A percentile compares a stretch with the other conserved stretches of the same genome.
Conservation (phyloP, 2,888 invertebrate genomes). For the Pollenia angustigena region DNA sequence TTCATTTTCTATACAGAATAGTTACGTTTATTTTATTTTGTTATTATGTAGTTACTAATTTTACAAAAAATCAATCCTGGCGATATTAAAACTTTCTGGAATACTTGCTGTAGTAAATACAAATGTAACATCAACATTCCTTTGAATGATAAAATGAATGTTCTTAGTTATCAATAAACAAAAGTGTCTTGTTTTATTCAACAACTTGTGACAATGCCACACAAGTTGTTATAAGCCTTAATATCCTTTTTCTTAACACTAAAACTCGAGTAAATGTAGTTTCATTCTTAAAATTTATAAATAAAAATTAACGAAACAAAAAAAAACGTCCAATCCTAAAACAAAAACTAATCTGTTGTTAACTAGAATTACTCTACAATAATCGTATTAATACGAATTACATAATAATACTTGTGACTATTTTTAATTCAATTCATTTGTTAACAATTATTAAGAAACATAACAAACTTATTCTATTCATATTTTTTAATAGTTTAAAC, state of each 20-base stretch:
- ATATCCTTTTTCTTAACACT: slow-evolving; percentile 29
- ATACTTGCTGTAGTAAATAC: no score
- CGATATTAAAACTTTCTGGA: no score
- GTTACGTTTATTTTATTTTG: no score
- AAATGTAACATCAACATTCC: no score
- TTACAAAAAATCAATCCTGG: no score
- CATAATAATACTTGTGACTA: slow-evolving; percentile 6
- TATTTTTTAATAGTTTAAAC: slow-evolving; percentile 24
- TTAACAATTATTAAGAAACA: slow-evolving; percentile 65
- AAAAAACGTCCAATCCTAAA: slow-evolving; percentile 19
- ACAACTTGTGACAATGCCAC: slow-evolving; percentile 49
- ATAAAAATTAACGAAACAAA: slow-evolving; percentile 42
- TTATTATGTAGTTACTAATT: no score
- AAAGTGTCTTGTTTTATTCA: neutral
- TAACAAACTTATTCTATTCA: slow-evolving; percentile 35
- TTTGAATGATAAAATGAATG: no score
- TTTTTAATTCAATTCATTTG: slow-evolving; percentile 63
- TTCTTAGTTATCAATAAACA: no score
- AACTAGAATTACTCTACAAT: slow-evolving; percentile 50
- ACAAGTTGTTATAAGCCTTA: slow-evolving; percentile 53
- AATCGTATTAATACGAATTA: slow-evolving; percentile 37
- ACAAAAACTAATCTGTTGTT: slow-evolving; percentile 60
- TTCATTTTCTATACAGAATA: no score
- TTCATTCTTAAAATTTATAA: slow-evolving; percentile 46
- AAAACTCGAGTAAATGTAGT: slow-evolving; percentile 49